Evolutionary conservation across 53 echinoderm and acorn worm genomes (phyloP).

Genomic region (Antedon mediterranea): DNA sequence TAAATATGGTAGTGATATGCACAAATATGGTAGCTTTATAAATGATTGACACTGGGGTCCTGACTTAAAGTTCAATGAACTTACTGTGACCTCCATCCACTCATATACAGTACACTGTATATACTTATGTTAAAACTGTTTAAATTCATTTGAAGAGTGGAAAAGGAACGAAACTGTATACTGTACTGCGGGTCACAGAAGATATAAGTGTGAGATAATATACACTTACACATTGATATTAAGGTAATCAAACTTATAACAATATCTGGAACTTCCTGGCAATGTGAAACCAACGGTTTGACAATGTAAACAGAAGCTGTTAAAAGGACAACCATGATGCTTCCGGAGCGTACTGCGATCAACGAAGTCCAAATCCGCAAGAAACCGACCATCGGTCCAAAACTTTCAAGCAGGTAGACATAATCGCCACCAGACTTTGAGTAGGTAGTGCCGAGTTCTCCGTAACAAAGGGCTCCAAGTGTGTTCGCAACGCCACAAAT

Average conservation of each 20-base stretch:
- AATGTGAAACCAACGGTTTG: conserved; percentile 27
- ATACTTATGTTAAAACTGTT: too few species aligned
- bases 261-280: conserved; percentile 7
- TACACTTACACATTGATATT: conserved; percentile 36
- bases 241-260: conserved; percentile 26
- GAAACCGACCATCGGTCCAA: conserved; percentile 41
- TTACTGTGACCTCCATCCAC: too few species aligned
- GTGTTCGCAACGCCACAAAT: conserved; percentile 43
- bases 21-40: too few species aligned
- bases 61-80: too few species aligned
- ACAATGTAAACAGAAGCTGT: conserved; percentile 49
- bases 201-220: too few species aligned
- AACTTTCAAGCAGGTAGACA: conserved; percentile 43
- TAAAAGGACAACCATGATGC: conserved; percentile 45
- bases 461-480: conserved; percentile 83
- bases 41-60: too few species aligned
- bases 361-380: conserved; percentile 65
- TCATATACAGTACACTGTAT: too few species aligned
- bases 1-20: too few species aligned
- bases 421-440: conserved; percentile 86
- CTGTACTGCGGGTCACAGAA: too few species aligned
- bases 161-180: too few species aligned
- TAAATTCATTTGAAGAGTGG: too few species aligned
- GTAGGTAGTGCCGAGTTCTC: conserved; percentile 62
- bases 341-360: conserved; percentile 47